phyloP scores from a whole-genome alignment of 2,113 vertebrate genomes.

The Pachypanchax playfairii region DNA sequence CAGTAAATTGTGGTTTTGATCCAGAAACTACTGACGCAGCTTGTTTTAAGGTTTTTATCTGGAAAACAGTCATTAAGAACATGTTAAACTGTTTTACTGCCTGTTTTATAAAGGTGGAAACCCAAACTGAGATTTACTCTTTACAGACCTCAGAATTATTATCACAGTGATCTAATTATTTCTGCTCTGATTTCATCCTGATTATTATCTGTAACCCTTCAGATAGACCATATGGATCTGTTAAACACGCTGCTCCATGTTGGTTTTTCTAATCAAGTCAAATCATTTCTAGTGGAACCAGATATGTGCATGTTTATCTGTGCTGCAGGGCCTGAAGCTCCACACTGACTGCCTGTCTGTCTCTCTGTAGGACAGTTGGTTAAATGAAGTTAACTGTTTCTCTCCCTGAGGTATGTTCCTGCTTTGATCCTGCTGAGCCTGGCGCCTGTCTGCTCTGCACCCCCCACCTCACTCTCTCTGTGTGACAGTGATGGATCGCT shows the following conservation, averaged over 20 bases:
- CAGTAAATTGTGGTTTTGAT: not conserved
- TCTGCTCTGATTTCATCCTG: constrained; percentile 58
- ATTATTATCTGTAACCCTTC: constrained; percentile 47
- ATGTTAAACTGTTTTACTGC: constrained; percentile 28
- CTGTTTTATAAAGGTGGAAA: constrained; percentile 49
- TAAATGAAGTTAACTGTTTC: constrained; percentile 73
- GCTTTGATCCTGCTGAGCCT: constrained; percentile 77
- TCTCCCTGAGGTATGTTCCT: constrained; percentile 70
- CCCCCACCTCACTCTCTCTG: constrained; percentile 44
- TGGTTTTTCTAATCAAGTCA: constrained; percentile 58
- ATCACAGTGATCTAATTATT: constrained; percentile 65
- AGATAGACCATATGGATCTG: constrained; percentile 47
- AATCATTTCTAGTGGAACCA: constrained; percentile 62
- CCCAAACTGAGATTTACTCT: constrained; percentile 44
- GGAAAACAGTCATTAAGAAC: constrained; percentile 16
- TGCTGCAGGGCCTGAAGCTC: constrained; percentile 49
- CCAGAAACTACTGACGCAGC: not conserved
- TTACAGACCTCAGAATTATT: constrained; percentile 55
- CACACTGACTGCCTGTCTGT: constrained; percentile 51
- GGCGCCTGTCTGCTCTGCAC: constrained; percentile 75
- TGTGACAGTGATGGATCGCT: constrained; percentile 73
- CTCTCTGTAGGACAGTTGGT: constrained; percentile 68
- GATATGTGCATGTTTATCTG: constrained; percentile 47
- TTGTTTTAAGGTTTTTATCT: not conserved
- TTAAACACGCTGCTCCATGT: constrained; percentile 60